Evolutionary conservation across 2,888 invertebrate genomes (phyloP), one percentile per base, ranked within the genome.

Genomic region (Dioctria linearis): DNA sequence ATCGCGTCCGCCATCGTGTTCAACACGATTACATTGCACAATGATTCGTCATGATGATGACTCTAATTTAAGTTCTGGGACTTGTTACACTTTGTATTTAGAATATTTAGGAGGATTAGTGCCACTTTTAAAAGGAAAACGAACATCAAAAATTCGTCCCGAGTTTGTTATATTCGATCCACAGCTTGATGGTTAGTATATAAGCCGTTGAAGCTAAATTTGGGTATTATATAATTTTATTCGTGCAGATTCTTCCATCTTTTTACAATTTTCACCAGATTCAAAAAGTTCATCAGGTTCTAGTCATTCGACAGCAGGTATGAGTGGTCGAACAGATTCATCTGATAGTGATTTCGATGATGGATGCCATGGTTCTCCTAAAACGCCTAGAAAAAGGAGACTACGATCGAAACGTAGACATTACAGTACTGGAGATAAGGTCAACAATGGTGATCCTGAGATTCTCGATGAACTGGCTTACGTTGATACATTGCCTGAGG

Each of bases 151-250:
- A 90, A 95, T 99, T 83, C 92, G 98, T 79, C 99, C 99, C 0
- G 99, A 99, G 89, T 99, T 99, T 89, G 97, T 99, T 80, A 98
- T 99, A 86, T 97, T 96, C 87, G 97, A 97, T 89, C 97, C 97
- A 2, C 96, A 97, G 89, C 92, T 92, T 57, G 94, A 94, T 90
- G 95, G 95, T 92, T 87, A 86, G 51, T 65, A 8, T 40, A 3
- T n/a, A 78, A 51, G 9, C 49, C 2, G n/a, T 40, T 4, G 40
- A 37, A 13, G 5, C 4, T 13, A 61, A 13, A n/a, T 11, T 39
- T 71, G 3, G 40, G n/a, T 25, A 80, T 4, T 8, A 54, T 8
- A 11, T n/a, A 40, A 42, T 9, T 80, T 51, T 42, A 37, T 66
- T 49, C 43, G 83, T 84, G 0, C 81, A 88, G 88, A 88, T 84